Base-by-base conservation (phyloP, 2,113 vertebrate genomes). In the Nannospalax galili region DNA sequence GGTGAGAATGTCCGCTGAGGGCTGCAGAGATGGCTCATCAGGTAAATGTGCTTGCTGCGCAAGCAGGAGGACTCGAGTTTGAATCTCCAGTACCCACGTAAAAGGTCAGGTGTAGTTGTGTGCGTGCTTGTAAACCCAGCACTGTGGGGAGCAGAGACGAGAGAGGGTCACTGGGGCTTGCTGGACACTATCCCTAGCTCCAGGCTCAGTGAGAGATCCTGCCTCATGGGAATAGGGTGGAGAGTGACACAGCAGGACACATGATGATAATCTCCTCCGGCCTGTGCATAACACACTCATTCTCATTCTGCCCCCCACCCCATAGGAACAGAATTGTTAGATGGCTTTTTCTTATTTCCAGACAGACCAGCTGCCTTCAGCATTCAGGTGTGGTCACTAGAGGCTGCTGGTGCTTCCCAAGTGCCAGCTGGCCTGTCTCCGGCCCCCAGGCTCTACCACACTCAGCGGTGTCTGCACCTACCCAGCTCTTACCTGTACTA, bases 381-480 rank as follows among this genome's bases (percentile, higher is more conserved):
- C 69, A 22, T 3, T 37, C 28, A 3, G 40, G 64, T 9, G 35
- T 2, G 0, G 11, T 79, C 58, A 5, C 48, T 2, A 28, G 72
- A 28, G 56, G 28, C 32, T 65, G 3, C 89, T 22, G 48, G 58
- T 11, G 16, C 17, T 64, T 48, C 28, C 84, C 45, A 20, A 0
- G 26, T 45, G 26, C 56, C 22, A 60, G 45, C 24, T 6, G 40
- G 32, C 95, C 45, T 42, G 65, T n/a, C 73, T 58, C 65, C 28
- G 72, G 32, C 16, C 9, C 7, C 5, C 62, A n/a, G 79, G n/a
- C 28, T 73, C 17, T 9, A 16, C 9, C 5, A 2, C 6, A 4
- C 15, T 19, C n/a, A 10, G 32, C 7, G 5, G 60, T 24, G 9
- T 22, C 58, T 48, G 10, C 12, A 1, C 11, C 48, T 37, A 73